Conservation (phyloP, 2,113 vertebrate genomes). For the Collichthys lucidus region DNA sequence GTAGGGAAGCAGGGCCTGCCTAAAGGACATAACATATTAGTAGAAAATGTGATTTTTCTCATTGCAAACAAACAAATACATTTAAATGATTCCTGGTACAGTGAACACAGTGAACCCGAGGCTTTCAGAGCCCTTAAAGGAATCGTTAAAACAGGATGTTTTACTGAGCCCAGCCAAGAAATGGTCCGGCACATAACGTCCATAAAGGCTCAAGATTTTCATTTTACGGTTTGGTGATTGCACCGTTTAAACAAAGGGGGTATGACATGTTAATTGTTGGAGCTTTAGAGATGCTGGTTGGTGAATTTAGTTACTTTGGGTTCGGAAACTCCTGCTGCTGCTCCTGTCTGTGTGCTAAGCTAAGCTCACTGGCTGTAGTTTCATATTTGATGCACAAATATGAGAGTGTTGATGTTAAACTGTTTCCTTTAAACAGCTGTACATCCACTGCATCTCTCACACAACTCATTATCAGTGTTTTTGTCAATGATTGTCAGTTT, state of each 20-base stretch:
- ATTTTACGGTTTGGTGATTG: not conserved
- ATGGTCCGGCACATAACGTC: not conserved
- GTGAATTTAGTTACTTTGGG: not conserved
- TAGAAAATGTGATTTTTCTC: not conserved
- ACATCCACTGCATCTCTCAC: not conserved
- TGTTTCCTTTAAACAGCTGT: constrained; percentile 1
- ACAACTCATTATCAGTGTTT: not conserved
- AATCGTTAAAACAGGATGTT: not conserved
- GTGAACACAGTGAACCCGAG: not conserved
- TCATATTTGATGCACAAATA: not conserved
- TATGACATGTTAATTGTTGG: not conserved
- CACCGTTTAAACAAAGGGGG: not conserved
- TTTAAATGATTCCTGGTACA: not conserved
- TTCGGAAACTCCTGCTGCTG: too few relatives aligned
- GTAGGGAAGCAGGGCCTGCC: not conserved
- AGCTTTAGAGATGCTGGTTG: not conserved
- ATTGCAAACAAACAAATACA: not conserved
- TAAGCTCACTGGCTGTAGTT: not conserved
- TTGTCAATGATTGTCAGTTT: not conserved
- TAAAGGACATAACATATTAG: not conserved
- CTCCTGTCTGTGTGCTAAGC: not conserved
- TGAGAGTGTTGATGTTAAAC: not conserved
- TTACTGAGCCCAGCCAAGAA: not conserved
- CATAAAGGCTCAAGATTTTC: not conserved
- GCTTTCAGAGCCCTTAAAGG: not conserved